Evolutionary conservation across 2,797 vertebrate species (phyloP).

Genomic region (Oryzias dopingdopingensis): DNA sequence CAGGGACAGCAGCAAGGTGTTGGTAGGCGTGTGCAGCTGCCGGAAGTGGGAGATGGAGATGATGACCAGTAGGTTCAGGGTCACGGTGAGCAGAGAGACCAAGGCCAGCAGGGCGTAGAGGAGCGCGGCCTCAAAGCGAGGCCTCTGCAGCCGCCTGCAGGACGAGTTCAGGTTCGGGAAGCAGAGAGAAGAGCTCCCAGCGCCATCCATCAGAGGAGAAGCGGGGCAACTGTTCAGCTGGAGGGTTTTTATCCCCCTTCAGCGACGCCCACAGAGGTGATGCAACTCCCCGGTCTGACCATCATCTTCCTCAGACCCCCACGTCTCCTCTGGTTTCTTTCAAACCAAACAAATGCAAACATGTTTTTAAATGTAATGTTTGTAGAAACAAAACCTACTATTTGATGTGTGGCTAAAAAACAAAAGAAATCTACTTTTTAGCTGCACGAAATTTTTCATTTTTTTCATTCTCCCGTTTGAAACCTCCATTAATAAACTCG

Average conservation of each 20-base stretch:
- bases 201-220: conserved; percentile 24
- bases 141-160: conserved; percentile 26
- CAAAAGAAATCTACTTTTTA: background rate
- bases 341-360: background rate
- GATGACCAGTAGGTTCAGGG: conserved; percentile 73
- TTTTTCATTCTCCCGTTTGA: too few species aligned
- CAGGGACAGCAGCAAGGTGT: conserved; percentile 77
- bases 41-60: conserved; percentile 76
- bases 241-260: conserved; percentile 6
- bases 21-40: conserved; percentile 77
- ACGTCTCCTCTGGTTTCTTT: background rate
- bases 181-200: conserved; percentile 7
- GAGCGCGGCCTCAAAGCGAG: background rate
- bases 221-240: rapidly evolving
- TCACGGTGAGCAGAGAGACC: conserved; percentile 58
- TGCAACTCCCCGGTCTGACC: background rate
- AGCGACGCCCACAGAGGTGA: background rate
- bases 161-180: conserved; percentile 49
- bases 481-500: too few species aligned
- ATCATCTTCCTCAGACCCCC: background rate
- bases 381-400: background rate
- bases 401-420: background rate
- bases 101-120: conserved; percentile 43
- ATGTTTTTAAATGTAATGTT: background rate
- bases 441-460: too few species aligned